phyloP scores from a whole-genome alignment of 2,888 invertebrate species.

The Cephus pygmeus region DNA sequence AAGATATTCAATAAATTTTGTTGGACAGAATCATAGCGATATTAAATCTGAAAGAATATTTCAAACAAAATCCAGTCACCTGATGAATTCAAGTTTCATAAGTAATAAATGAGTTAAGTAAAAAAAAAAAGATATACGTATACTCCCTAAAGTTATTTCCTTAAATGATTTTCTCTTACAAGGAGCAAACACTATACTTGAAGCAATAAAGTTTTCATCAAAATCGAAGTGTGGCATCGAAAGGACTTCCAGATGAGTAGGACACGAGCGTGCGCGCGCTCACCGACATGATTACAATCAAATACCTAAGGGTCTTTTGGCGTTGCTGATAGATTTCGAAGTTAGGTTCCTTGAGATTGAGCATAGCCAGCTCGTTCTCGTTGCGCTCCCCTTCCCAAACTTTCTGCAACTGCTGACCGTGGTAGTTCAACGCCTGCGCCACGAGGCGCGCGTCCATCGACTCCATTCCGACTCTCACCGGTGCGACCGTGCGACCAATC shows the following conservation, averaged over 20 bases:
- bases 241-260: not conserved
- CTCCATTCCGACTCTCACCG: conserved; percentile 62
- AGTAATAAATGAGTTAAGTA: too few relatives aligned
- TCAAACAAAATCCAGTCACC: too few relatives aligned
- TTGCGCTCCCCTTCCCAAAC: conserved; percentile 88
- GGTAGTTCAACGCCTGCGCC: conserved; percentile 82
- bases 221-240: not conserved
- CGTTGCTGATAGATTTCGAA: conserved; percentile 82
- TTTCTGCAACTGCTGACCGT: conserved; percentile 88
- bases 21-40: too few relatives aligned
- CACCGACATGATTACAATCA: conserved; percentile 6
- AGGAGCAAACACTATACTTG: not conserved
- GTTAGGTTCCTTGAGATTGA: conserved; percentile 74
- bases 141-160: too few relatives aligned
- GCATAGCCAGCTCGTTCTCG: conserved; percentile 77
- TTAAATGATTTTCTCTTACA: too few relatives aligned
- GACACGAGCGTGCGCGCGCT: not conserved
- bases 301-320: conserved; percentile 79
- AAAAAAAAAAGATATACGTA: too few relatives aligned
- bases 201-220: not conserved
- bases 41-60: too few relatives aligned
- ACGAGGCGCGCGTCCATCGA: conserved; percentile 71
- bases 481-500: conserved; percentile 37
- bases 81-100: too few relatives aligned
- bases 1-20: too few relatives aligned